These are phyloP conservation scores for Ypsolopha sequella DNA, from an alignment of 2,888 invertebrate genomes.

Conservation along the genomic window DNA sequence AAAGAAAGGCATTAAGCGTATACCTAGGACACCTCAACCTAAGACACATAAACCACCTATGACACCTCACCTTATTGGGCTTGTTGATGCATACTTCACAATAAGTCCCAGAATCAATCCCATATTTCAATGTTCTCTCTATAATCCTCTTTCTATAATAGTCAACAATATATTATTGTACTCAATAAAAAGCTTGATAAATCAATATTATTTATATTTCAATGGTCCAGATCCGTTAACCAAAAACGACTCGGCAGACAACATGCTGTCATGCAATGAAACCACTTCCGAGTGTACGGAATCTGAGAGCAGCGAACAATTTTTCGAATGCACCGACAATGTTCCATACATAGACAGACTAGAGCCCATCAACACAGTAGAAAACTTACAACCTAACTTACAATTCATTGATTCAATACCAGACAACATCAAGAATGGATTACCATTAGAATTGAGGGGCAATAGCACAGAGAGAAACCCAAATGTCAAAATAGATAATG, in stretches of 20 bases:
- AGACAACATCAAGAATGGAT: constrained; percentile 27
- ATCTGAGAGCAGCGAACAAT: constrained; percentile 65
- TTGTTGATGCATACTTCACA: too few relatives aligned
- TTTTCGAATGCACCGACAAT: constrained; percentile 57
- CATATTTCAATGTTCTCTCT: too few relatives aligned
- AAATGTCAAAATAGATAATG: constrained; percentile 46
- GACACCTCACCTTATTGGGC: too few relatives aligned
- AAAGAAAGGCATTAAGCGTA: too few relatives aligned
- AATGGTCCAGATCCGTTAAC: constrained; percentile 42
- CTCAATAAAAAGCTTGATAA: too few relatives aligned
- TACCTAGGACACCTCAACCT: too few relatives aligned
- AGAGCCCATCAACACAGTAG: constrained; percentile 32
- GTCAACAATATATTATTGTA: too few relatives aligned
- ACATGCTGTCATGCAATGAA: constrained; percentile 63
- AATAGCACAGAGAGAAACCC: constrained; percentile 16
- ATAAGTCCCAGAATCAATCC: too few relatives aligned
- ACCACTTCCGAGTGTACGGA: constrained; percentile 66
- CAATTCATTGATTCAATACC: constrained; percentile 38
- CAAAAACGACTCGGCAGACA: constrained; percentile 62
- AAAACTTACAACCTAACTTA: constrained; percentile 33
- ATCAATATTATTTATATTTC: too few relatives aligned
- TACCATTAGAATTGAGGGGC: constrained; percentile 14
- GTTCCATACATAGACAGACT: constrained; percentile 40
- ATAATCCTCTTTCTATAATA: too few relatives aligned
- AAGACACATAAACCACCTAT: too few relatives aligned